phyloP scores from a whole-genome alignment of 2,113 vertebrate species.

The Phoxinus phoxinus region DNA sequence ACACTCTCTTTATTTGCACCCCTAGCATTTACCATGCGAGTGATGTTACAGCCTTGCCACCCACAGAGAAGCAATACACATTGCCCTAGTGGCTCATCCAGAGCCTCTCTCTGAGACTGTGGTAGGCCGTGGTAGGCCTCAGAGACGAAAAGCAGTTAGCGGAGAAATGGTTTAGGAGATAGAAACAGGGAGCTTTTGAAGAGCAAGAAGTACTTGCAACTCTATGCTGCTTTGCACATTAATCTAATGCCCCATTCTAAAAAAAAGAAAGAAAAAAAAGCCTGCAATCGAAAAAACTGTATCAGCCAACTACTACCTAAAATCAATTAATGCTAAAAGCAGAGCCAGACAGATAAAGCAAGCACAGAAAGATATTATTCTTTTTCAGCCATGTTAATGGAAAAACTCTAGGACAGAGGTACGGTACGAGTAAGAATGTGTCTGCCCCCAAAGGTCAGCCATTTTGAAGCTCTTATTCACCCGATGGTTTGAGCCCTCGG shows the following conservation, averaged over 20 bases:
- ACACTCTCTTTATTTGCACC: slow-evolving; percentile 76
- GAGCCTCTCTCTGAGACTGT: slow-evolving; percentile 45
- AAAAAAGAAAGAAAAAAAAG: slow-evolving; percentile 56
- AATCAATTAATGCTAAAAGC: slow-evolving; percentile 49
- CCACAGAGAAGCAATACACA: slow-evolving; percentile 79
- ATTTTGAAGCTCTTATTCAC: slow-evolving; percentile 91
- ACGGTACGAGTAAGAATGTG: slow-evolving; percentile 65
- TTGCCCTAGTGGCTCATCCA: slow-evolving; percentile 67
- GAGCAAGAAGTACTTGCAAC: slow-evolving; percentile 56
- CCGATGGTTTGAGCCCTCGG: slow-evolving; percentile 87
- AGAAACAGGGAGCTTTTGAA: not conserved
- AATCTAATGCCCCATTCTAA: slow-evolving; percentile 50
- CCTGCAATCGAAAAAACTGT: slow-evolving; percentile 53
- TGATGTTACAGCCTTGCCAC: slow-evolving; percentile 68
- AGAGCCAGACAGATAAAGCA: slow-evolving; percentile 42
- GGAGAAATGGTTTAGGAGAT: slow-evolving; percentile 6
- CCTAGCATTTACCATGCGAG: slow-evolving; percentile 75
- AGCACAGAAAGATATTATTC: slow-evolving; percentile 38
- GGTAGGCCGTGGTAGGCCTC: slow-evolving; percentile 44
- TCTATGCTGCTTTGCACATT: slow-evolving; percentile 63
- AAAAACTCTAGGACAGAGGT: slow-evolving; percentile 74
- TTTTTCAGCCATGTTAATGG: slow-evolving; percentile 74
- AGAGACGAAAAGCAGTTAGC: slow-evolving; percentile 39
- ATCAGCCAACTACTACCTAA: slow-evolving; percentile 53
- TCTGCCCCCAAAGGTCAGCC: slow-evolving; percentile 76